Base-by-base conservation (phyloP, 2,797 vertebrate genomes). In the Sebastes flavidus region DNA sequence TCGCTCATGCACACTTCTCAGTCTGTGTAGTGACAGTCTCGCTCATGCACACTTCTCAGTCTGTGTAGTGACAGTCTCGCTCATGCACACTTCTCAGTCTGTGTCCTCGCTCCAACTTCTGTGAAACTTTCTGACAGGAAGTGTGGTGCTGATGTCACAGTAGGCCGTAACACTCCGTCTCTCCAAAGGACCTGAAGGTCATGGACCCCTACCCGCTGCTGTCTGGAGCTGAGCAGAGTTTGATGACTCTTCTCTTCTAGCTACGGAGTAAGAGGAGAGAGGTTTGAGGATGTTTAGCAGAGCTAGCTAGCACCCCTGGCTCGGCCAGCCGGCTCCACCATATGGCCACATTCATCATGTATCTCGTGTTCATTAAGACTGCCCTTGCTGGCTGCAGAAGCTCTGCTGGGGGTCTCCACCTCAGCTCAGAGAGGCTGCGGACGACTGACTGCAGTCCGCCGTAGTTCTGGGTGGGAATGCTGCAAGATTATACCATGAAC, bases 291-390 rank as follows among this genome's bases (percentile, higher is more conserved):
- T 80, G 78, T 87, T 90, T 87, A 87, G 82, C 85, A 87, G 87
- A 87, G 89, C 88, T 82, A 88, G 84, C 90, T 91, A 92, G 90
- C 92, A 93, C 85, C 92, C 93, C 93, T 95, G 93, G 92, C 91
- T 95, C 86, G 87, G 89, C 88, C 96, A 96, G 95, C 94, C 93
- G 94, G 95, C 86, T 88, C 87, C 88, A 94, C 95, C 96, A 96
- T 96, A 96, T 96, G 96, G 95, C 86, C 88, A 92, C 95, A 96
- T 96, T 96, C 94, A 96, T 96, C 95, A 96, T 95, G 90, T 92
- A 94, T 90, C 89, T 94, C 86, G 90, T 92, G 87, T 95, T 96
- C 95, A 96, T 96, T 96, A 95, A 94, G 94, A 91, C 89, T 94
- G 94, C 92, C 94, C 93, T 96, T 95, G 93, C 94, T 94, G 92